phyloP scores from a whole-genome alignment of 2,888 invertebrate genomes.

The Agrotis segetum region DNA sequence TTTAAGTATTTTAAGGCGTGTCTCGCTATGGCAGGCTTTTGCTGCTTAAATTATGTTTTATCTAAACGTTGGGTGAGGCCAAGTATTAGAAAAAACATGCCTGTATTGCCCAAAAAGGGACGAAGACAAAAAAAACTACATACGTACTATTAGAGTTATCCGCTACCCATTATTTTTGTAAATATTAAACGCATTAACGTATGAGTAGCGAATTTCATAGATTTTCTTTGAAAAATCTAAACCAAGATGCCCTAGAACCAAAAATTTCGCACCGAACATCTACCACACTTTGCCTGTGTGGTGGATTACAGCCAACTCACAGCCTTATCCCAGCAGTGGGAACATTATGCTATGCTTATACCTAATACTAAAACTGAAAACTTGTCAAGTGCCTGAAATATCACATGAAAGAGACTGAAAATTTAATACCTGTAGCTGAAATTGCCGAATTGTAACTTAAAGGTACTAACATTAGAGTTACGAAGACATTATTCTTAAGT shows the following conservation, averaged over 20 bases:
- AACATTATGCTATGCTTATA: neutral
- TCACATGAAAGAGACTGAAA: slow-evolving; percentile 52
- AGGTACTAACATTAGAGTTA: slow-evolving; percentile 31
- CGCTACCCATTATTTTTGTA: too few species aligned
- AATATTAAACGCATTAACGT: too few species aligned
- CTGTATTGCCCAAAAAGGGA: too few species aligned
- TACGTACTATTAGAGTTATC: too few species aligned
- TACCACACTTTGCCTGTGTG: neutral
- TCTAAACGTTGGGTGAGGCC: neutral
- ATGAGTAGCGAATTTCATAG: too few species aligned
- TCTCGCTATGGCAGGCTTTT: slow-evolving; percentile 66
- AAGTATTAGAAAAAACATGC: too few species aligned
- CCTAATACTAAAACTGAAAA: slow-evolving; percentile 20
- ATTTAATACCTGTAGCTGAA: slow-evolving; percentile 12
- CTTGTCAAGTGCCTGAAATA: slow-evolving; percentile 48
- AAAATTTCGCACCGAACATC: neutral
- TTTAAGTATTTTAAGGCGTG: slow-evolving; percentile 64
- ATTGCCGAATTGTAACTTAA: slow-evolving; percentile 18
- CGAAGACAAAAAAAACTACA: neutral
- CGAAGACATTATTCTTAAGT: slow-evolving; percentile 36
- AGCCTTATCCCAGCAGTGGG: neutral
- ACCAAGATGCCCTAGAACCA: too few species aligned
- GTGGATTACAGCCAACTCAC: neutral
- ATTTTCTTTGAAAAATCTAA: too few species aligned
- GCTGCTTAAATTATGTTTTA: slow-evolving; percentile 69